Conservation (phyloP, 2,888 invertebrate species). For the Vannuccia rotundouncinata region DNA sequence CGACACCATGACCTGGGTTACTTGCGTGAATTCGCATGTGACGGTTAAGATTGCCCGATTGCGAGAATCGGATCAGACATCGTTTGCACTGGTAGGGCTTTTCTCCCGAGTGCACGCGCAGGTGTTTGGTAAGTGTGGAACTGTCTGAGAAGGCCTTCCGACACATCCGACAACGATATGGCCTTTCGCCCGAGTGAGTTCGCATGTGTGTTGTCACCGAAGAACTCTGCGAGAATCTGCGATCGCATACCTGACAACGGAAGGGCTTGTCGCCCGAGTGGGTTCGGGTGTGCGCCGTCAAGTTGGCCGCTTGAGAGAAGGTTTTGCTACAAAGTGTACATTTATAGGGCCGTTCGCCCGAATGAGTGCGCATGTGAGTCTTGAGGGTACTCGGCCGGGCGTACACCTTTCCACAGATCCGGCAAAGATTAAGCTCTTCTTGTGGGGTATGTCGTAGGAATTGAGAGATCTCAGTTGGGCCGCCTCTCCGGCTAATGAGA, state of each 20-base stretch:
- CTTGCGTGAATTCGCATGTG: constrained; percentile 89
- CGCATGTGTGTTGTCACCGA: constrained; percentile 95
- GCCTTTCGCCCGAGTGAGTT: constrained; percentile 98
- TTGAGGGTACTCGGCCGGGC: constrained; percentile 91
- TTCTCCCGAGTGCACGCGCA: constrained; percentile 71
- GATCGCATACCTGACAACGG: constrained; percentile 88
- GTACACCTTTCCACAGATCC: constrained; percentile 88
- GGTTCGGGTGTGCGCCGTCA: constrained; percentile 90
- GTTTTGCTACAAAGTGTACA: constrained; percentile 43
- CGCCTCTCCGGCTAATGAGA: not conserved
- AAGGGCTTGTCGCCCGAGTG: constrained; percentile 98
- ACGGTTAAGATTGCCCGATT: constrained; percentile 93
- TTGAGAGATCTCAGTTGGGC: not conserved
- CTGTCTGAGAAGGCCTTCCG: constrained; percentile 98
- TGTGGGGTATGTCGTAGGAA: constrained; percentile 7
- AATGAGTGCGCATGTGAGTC: constrained; percentile 90
- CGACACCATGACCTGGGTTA: constrained; percentile 31
- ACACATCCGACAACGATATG: constrained; percentile 87
- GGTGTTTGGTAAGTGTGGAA: constrained; percentile 91
- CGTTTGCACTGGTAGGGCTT: constrained; percentile 97
- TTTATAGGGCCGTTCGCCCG: constrained; percentile 80
- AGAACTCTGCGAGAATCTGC: constrained; percentile 89
- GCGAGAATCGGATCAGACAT: constrained; percentile 87
- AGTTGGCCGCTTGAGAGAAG: constrained; percentile 84
- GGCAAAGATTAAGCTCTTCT: constrained; percentile 67